A percentile compares a stretch with the other conserved stretches of the same genome.
Conservation (phyloP, 2,113 vertebrate genomes). For the Eptesicus fuscus region DNA sequence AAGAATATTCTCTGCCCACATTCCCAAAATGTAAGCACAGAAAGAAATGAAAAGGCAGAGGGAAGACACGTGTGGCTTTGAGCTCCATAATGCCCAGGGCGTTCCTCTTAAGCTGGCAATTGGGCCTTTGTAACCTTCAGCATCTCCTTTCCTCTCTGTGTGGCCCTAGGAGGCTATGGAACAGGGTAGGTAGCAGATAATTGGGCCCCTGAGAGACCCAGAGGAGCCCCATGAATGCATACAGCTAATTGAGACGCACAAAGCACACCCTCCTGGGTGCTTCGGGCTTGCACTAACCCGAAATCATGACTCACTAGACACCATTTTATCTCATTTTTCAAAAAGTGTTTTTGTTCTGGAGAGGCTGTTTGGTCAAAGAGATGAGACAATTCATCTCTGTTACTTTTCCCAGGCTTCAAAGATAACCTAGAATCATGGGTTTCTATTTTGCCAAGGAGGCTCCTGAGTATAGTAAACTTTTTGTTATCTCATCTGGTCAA, state of each 20-base stretch:
- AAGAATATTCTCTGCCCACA: neutral
- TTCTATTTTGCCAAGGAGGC: constrained; percentile 26
- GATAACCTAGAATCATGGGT: constrained; percentile 24
- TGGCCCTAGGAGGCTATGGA: neutral
- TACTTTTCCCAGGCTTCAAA: constrained; percentile 45
- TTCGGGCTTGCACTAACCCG: neutral
- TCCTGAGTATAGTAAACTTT: constrained; percentile 2
- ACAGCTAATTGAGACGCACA: neutral
- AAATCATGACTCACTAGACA: constrained; percentile 23
- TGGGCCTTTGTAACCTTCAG: neutral
- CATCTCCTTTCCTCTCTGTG: neutral
- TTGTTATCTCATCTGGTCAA: constrained; percentile 32
- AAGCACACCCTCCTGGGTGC: neutral
- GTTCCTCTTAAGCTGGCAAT: neutral
- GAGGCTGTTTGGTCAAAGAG: constrained; percentile 5
- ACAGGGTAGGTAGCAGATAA: neutral
- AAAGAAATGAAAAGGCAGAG: neutral
- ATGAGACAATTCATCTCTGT: constrained; percentile 52
- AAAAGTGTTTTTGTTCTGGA: constrained; percentile 31
- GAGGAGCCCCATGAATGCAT: neutral
- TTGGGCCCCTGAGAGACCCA: neutral
- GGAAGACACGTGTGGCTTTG: neutral
- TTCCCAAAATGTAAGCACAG: neutral
- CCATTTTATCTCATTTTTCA: constrained; percentile 48
- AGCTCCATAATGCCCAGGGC: neutral